Evolutionary conservation across 2,888 invertebrate genomes (phyloP).

Genomic region (Camponotus fellah): DNA sequence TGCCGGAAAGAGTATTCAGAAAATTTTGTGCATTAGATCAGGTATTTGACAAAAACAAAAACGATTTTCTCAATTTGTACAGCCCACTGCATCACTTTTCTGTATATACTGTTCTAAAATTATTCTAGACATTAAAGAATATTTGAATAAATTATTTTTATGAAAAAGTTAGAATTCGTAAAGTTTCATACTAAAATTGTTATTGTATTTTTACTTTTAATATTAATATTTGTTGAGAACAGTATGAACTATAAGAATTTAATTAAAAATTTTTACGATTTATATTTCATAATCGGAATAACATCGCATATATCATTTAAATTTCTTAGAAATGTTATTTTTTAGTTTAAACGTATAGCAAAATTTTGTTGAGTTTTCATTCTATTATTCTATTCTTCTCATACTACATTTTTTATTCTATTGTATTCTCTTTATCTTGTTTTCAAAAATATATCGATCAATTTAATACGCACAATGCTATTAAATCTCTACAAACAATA

Average conservation of each 20-base stretch:
- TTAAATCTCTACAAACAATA: neutral
- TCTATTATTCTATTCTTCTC: neutral
- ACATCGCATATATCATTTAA: slow-evolving; percentile 1
- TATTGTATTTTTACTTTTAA: neutral
- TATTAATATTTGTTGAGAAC: neutral
- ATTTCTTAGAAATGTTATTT: slow-evolving; percentile 22
- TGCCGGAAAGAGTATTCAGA: slow-evolving; percentile 2
- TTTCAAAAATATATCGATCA: neutral
- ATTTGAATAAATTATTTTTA: neutral
- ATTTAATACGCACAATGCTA: neutral
- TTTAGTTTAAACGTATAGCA: neutral
- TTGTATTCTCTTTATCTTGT: neutral
- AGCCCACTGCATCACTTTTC: neutral
- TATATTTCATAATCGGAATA: neutral
- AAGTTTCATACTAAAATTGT: neutral
- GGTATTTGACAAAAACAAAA: slow-evolving; percentile 31
- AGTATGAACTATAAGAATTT: neutral
- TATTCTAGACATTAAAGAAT: neutral
- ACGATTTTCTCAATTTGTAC: neutral
- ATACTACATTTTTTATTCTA: neutral
- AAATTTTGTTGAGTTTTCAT: slow-evolving; percentile 6
- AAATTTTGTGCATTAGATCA: slow-evolving; percentile 25
- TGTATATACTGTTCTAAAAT: neutral
- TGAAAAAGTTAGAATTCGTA: neutral
- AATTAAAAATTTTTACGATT: neutral